phyloP scores from a whole-genome alignment of 2,113 vertebrate species.

The Macquaria australasica region DNA sequence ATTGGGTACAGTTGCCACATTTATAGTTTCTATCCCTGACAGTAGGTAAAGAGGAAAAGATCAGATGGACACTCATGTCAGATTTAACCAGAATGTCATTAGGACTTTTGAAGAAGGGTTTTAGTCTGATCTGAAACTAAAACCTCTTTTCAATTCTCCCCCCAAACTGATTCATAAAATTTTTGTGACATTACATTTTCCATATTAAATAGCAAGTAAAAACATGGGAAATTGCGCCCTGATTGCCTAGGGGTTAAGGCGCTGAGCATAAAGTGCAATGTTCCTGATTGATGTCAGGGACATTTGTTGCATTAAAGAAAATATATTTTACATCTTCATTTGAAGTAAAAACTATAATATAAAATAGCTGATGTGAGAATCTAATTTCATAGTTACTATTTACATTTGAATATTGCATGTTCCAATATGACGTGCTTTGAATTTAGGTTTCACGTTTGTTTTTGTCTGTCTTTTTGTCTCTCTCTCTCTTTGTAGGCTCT shows the following conservation, averaged over 20 bases:
- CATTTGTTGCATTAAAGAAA: too few relatives aligned
- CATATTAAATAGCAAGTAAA: too few relatives aligned
- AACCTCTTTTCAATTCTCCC: too few relatives aligned
- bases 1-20: not conserved
- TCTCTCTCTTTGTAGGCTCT: slow-evolving; percentile 85
- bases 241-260: too few relatives aligned
- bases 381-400: not conserved
- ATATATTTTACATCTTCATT: not conserved
- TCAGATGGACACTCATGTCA: not conserved
- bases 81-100: not conserved
- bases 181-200: too few relatives aligned
- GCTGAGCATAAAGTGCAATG: too few relatives aligned
- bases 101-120: too few relatives aligned
- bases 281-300: not conserved
- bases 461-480: not conserved
- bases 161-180: too few relatives aligned
- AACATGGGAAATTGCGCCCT: too few relatives aligned
- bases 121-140: too few relatives aligned
- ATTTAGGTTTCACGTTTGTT: not conserved
- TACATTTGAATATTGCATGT: not conserved
- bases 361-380: not conserved
- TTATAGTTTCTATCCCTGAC: not conserved
- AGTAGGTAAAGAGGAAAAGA: not conserved
- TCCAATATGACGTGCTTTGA: not conserved
- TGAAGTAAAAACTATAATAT: not conserved